Evolutionary conservation across 2,113 vertebrate species (phyloP).

Genomic region (Amia ocellicauda): DNA sequence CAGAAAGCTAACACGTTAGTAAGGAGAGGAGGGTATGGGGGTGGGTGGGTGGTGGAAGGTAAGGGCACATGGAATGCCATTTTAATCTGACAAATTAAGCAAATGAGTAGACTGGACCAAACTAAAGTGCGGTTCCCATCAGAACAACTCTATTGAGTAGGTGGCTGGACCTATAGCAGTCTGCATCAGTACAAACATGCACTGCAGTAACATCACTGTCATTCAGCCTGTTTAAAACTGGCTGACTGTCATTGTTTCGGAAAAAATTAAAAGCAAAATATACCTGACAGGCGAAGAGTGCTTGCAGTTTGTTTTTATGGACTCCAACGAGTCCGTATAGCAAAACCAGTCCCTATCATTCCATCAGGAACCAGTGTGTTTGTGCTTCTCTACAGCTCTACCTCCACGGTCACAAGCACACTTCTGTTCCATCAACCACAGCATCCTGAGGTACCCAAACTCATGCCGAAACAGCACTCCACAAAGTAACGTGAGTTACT

Average conservation of each 20-base stretch:
- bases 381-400: slow-evolving; percentile 36
- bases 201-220: slow-evolving; percentile 35
- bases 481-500: slow-evolving; percentile 2
- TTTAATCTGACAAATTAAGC: slow-evolving; percentile 5
- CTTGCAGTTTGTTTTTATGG: slow-evolving; percentile 21
- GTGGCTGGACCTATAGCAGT: slow-evolving; percentile 44
- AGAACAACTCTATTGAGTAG: slow-evolving; percentile 6
- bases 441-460: slow-evolving; percentile 25
- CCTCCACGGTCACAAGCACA: slow-evolving; percentile 31
- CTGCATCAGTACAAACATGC: slow-evolving; percentile 49
- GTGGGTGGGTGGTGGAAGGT: no score
- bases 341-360: slow-evolving; percentile 42
- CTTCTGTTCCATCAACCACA: slow-evolving; percentile 1
- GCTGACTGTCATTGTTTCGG: slow-evolving; percentile 42
- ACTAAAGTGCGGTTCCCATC: slow-evolving; percentile 9
- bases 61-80: slow-evolving; percentile 29
- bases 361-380: slow-evolving; percentile 27
- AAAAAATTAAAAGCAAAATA: slow-evolving; percentile 47
- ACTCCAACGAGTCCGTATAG: not conserved
- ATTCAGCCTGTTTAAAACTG: slow-evolving; percentile 35
- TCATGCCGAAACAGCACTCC: slow-evolving; percentile 30
- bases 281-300: slow-evolving; percentile 31
- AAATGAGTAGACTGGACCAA: not conserved
- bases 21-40: slow-evolving; percentile 50
- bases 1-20: slow-evolving; percentile 59